Base-by-base conservation (phyloP, 2,888 invertebrate species). In the Stenolophus ochropezus region DNA sequence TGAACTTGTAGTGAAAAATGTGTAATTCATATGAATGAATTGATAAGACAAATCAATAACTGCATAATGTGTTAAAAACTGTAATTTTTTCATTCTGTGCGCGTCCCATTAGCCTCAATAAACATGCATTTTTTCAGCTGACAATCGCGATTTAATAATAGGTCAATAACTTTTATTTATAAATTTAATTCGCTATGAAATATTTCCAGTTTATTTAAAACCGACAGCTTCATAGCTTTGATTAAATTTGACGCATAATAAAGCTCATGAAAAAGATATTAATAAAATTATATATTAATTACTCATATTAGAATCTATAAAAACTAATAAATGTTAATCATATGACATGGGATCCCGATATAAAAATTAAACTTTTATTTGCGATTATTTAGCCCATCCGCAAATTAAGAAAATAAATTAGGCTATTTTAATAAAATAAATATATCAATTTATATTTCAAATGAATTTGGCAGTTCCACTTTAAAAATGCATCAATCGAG, bases 131-230 rank as follows among this genome's bases (percentile, higher is more conserved):
- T 61, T 58, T 61, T 25, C 25, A 33, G 4, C 33, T 69, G 33
- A 69, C 33, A 69, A 69, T 69, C 65, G 65, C 18, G 33, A 33
- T 69, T 42, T 69, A 69, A 69, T 69, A 33, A 69, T 69, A 69
- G 65, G 65, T 69, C 65, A 69, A 69, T 69, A 69, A 16, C 33
- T 69, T 69, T 69, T 33, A 69, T 69, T 69, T 69, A 69, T 69
- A 33, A 69, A 69, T 69, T 18, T 69, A 69, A 69, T 69, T 69
- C 33, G 8, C 33, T 33, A 21, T 16, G 18, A 69, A 69, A 69
- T 61, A 69, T 69, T 33, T 18, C 0, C 33, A 27, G 27, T 69
- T 69, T 69, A 33, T 69, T 69, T 18, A 69, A n/a, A 69, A 69
- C 18, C 33, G 65, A 69, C 65, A 33, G 33, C 8, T 23, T 21